Base-by-base conservation (phyloP, 2,888 invertebrate genomes). In the Cosmia pyralina region DNA sequence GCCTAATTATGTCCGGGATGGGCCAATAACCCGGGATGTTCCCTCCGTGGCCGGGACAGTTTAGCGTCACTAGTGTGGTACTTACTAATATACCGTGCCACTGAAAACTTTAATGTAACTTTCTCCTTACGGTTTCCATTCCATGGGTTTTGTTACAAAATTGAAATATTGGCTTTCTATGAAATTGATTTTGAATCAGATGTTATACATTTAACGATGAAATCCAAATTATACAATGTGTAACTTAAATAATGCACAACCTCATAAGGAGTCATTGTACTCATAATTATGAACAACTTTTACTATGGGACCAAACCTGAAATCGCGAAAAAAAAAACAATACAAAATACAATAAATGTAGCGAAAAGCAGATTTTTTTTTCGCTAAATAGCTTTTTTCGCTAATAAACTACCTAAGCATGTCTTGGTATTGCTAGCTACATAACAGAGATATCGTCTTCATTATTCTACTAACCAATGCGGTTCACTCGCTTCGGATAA, bases 31-130 rank as follows among this genome's bases (percentile, higher is more conserved):
- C 69, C 65, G 72, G 75, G 53, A 74, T 55, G 48, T 75, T 13
- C 28, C 28, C 22, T 41, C 46, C 41, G 34, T 5, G 4, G 6
- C 55, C 17, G 73, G 28, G 50, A 79, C 48, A 50, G 38, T 52
- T 70, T 74, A 53, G 44, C 84, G 10, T 85, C 83, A 72, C 85
- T 85, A 77, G 44, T 68, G 46, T 22, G 68, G 22, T 41, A 62
- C 62, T 48, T 41, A 55, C 17, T 52, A 34, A 34, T n/a, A n/a
- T n/a, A 34, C 34, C 34, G 34, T 34, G 34, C 4, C 34, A 3
- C 34, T 34, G 34, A 34, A 34, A 34, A 34, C 34, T 34, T 34
- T 34, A 34, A 34, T 34, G 34, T 34, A 34, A 34, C 34, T 34
- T 34, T 34, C 3, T 34, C 4, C 34, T 4, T 34, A 4, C 34